These are phyloP conservation scores for Drosophila nigricruria DNA, from an alignment of 2,888 invertebrate species.

Conservation along the genomic window DNA sequence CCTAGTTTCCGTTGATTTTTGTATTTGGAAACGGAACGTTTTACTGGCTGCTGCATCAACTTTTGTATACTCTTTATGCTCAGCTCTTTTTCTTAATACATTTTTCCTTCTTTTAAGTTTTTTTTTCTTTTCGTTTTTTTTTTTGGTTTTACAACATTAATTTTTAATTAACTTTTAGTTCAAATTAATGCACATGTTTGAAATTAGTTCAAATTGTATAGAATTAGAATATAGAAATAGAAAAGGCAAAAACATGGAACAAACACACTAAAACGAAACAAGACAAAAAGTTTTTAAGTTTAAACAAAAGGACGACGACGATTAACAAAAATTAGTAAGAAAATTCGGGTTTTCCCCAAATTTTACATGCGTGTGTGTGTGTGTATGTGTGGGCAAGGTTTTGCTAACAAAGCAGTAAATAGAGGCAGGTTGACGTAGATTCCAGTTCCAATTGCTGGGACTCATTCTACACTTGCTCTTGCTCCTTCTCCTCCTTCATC, in stretches of 20 bases:
- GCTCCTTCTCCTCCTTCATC: background rate
- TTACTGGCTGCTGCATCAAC: slow-evolving; percentile 51
- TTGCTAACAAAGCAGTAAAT: slow-evolving; percentile 54
- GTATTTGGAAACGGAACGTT: too few relatives aligned
- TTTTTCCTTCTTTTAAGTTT: slow-evolving; percentile 35
- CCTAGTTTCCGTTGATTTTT: slow-evolving; percentile 21
- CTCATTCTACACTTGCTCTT: background rate
- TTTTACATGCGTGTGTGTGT: background rate
- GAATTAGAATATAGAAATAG: too few relatives aligned
- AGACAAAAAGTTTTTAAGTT: slow-evolving; percentile 29
- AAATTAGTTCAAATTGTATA: slow-evolving; percentile 52
- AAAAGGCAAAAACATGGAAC: slow-evolving; percentile 38
- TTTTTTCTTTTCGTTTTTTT: slow-evolving; percentile 36
- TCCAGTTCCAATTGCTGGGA: background rate
- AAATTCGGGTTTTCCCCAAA: slow-evolving; percentile 26
- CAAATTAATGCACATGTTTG: slow-evolving; percentile 81
- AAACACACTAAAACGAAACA: slow-evolving; percentile 52
- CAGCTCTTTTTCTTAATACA: slow-evolving; percentile 40
- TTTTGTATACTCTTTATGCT: slow-evolving; percentile 30
- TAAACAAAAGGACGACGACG: slow-evolving; percentile 22
- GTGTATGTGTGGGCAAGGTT: slow-evolving; percentile 46
- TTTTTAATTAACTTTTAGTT: slow-evolving; percentile 83
- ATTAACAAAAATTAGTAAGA: slow-evolving; percentile 45
- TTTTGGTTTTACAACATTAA: slow-evolving; percentile 80
- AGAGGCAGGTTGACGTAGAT: slow-evolving; percentile 20